A percentile compares a stretch with the other conserved stretches of the same genome.
Conservation (phyloP, 2,888 invertebrate species). For the Digitonthophagus gazella region DNA sequence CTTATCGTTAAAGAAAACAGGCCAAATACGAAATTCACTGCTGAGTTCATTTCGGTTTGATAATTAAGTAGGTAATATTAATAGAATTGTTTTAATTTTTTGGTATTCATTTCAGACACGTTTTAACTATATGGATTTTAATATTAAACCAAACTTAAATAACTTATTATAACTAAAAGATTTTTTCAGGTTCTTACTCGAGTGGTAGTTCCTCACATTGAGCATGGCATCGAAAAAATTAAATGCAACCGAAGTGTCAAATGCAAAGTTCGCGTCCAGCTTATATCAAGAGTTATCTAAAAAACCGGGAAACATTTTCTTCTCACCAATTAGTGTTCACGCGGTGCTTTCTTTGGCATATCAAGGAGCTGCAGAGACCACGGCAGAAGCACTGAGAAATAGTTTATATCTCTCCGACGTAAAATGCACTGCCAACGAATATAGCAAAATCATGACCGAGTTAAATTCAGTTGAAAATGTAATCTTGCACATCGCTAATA, state of each 20-base stretch:
- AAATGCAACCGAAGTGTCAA: constrained; percentile 33
- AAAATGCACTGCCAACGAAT: constrained; percentile 36
- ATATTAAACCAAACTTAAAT: no score
- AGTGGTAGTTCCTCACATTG: no score
- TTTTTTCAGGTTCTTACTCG: no score
- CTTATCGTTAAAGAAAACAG: no score
- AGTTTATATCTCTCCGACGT: constrained; percentile 34
- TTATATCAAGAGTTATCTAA: constrained; percentile 40
- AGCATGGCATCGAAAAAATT: constrained; percentile 19
- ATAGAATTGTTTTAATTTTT: no score
- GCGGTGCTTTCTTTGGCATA: constrained; percentile 48
- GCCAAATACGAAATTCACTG: no score
- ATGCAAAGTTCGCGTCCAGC: constrained; percentile 42
- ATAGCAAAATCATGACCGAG: constrained; percentile 37
- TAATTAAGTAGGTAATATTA: no score
- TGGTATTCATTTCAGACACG: no score
- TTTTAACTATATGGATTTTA: no score
- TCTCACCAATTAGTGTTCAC: constrained; percentile 50
- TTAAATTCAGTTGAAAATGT: constrained; percentile 52
- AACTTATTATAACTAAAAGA: no score
- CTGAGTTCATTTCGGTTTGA: no score
- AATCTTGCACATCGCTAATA: constrained; percentile 62
- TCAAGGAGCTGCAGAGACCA: constrained; percentile 47
- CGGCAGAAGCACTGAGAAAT: constrained; percentile 41
- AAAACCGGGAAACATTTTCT: constrained; percentile 43